phyloP scores from a whole-genome alignment of 1,140 invertebrate genomes.

The Mycetomoellerius zeteki region DNA sequence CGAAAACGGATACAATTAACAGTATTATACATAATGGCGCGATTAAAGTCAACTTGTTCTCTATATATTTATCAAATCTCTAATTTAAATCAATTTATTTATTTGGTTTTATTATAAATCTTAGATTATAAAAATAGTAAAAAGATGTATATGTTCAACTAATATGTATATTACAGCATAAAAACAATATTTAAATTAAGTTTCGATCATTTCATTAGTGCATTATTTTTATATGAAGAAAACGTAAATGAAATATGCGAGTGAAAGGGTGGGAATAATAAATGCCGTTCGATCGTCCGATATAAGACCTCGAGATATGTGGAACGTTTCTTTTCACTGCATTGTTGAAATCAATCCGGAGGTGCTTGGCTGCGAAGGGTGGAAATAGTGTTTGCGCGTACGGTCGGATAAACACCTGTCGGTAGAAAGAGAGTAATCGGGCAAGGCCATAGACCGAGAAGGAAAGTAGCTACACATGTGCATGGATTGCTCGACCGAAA shows the following conservation, averaged over 20 bases:
- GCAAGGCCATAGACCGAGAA: conserved; percentile 52
- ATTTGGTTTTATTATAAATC: not conserved
- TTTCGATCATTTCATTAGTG: not conserved
- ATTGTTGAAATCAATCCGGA: conserved; percentile 66
- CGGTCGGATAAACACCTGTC: conserved; percentile 80
- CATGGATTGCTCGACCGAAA: conserved; percentile 70
- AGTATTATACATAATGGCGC: not conserved
- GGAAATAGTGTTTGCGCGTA: conserved; percentile 71
- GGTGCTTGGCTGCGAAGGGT: conserved; percentile 58
- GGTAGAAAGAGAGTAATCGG: conserved; percentile 67
- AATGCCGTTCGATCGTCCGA: conserved; percentile 1
- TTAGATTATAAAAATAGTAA: conserved; percentile 4
- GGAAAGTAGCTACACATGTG: conserved; percentile 66
- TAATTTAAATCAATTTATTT: not conserved
- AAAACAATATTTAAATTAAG: conserved; percentile 5
- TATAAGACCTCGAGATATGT: conserved; percentile 10
- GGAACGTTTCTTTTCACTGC: conserved; percentile 41
- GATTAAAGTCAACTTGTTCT: not conserved
- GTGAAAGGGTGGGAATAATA: not conserved
- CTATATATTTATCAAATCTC: not conserved
- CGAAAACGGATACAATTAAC: not conserved
- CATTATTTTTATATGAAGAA: not conserved
- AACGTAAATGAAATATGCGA: not conserved
- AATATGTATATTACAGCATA: not conserved
- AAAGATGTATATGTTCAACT: not conserved